Conservation (phyloP, 2,113 vertebrate species). For the Corynorhinus townsendii region DNA sequence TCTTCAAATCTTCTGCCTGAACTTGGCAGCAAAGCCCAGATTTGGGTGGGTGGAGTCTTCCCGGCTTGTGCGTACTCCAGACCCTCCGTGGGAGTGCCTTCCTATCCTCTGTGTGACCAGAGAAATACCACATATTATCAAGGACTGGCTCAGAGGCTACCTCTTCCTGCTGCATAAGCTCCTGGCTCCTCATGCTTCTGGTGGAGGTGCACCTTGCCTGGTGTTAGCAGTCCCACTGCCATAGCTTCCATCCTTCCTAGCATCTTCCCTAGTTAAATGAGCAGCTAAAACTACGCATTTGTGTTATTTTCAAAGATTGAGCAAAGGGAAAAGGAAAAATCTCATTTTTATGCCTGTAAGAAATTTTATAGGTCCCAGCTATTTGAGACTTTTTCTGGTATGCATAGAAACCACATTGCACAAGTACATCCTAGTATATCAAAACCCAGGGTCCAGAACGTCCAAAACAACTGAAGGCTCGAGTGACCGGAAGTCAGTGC, state of each 20-base stretch:
- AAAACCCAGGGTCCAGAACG: too few relatives aligned
- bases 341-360: background rate
- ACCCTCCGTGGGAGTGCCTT: background rate
- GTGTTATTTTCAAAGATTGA: background rate
- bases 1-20: background rate
- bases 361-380: background rate
- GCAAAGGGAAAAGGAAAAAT: background rate
- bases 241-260: background rate
- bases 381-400: background rate
- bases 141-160: background rate
- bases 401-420: background rate
- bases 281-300: background rate
- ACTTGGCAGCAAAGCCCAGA: background rate
- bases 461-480: too few relatives aligned
- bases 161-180: background rate
- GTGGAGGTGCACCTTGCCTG: background rate
- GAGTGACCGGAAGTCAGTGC: too few relatives aligned
- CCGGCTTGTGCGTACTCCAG: background rate
- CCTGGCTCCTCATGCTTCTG: too few relatives aligned
- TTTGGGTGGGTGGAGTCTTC: background rate
- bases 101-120: background rate
- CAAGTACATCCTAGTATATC: background rate
- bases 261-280: background rate
- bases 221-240: background rate
- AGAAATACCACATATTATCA: background rate